Percentiles rank a stretch among this genome's conserved stretches.
Conservation (phyloP, 2,797 vertebrate species). For the Sciurus vulgaris region DNA sequence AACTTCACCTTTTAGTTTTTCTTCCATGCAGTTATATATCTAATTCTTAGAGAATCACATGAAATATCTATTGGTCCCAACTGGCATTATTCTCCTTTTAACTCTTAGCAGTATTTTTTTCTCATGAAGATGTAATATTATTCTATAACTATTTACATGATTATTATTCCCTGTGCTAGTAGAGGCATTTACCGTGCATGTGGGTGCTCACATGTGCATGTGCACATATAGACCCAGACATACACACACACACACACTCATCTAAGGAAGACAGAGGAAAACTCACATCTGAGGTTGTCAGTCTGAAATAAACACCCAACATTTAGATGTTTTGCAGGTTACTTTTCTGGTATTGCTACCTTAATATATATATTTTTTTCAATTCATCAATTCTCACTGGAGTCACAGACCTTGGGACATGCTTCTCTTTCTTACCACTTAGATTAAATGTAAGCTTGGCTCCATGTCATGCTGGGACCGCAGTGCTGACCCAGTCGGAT, state of each 20-base stretch:
- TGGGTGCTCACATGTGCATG: neutral
- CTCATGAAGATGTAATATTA: neutral
- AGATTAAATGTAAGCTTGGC: neutral
- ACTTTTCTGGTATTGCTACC: neutral
- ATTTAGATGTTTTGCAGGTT: neutral
- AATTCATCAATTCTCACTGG: neutral
- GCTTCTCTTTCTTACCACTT: neutral
- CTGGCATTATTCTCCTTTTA: neutral
- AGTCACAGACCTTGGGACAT: neutral
- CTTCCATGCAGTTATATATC: neutral
- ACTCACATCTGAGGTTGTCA: neutral
- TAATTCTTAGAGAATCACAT: neutral
- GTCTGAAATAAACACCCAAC: neutral
- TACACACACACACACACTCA: neutral
- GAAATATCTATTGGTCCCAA: neutral
- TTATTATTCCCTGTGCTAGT: neutral
- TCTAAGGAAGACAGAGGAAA: neutral
- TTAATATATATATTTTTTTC: neutral
- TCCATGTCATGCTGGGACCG: neutral
- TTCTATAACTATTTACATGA: neutral
- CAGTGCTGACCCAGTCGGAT: neutral
- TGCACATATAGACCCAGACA: neutral
- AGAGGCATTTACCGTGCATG: neutral
- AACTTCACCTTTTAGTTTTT: neutral
- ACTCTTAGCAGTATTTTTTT: constrained; percentile 46